phyloP scores from a whole-genome alignment of 2,888 invertebrate species.

The Catocala fraxini region DNA sequence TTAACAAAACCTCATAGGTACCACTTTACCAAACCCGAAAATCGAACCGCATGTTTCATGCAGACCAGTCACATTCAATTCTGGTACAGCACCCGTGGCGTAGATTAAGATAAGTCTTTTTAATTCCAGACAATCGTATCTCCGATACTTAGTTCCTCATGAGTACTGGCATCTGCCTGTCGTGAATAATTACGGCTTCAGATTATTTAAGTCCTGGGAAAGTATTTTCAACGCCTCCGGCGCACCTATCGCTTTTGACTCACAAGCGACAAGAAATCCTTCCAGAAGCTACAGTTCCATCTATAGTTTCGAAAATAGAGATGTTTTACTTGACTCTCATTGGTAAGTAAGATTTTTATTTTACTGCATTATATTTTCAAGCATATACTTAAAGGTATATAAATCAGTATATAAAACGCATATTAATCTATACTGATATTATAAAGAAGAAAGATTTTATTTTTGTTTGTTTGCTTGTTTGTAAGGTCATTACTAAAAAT shows the following conservation, averaged over 20 bases:
- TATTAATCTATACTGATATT: too few relatives aligned
- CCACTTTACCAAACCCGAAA: too few relatives aligned
- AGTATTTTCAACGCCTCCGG: slow-evolving; percentile 70
- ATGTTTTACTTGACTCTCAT: slow-evolving; percentile 66
- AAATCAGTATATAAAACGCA: too few relatives aligned
- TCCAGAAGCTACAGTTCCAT: slow-evolving; percentile 74
- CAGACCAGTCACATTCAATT: too few relatives aligned
- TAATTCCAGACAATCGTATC: slow-evolving; percentile 15
- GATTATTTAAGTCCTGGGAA: slow-evolving; percentile 73
- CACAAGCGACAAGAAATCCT: slow-evolving; percentile 8
- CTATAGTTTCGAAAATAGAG: slow-evolving; percentile 70
- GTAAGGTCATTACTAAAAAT: too few relatives aligned
- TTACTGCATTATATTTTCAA: slow-evolving; percentile 11
- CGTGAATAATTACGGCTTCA: slow-evolving; percentile 61
- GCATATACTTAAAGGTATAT: too few relatives aligned
- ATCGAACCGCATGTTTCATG: too few relatives aligned
- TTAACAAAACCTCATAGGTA: too few relatives aligned
- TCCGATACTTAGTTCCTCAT: slow-evolving; percentile 17
- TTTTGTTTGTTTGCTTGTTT: too few relatives aligned
- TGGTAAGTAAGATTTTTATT: slow-evolving; percentile 61
- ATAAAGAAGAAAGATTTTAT: too few relatives aligned
- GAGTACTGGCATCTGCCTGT: slow-evolving; percentile 62
- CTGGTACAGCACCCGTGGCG: too few relatives aligned
- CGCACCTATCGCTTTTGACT: slow-evolving; percentile 32
- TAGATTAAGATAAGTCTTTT: neutral